Conservation (phyloP, 2,113 vertebrate genomes). For the Microcebus tavaratra region DNA sequence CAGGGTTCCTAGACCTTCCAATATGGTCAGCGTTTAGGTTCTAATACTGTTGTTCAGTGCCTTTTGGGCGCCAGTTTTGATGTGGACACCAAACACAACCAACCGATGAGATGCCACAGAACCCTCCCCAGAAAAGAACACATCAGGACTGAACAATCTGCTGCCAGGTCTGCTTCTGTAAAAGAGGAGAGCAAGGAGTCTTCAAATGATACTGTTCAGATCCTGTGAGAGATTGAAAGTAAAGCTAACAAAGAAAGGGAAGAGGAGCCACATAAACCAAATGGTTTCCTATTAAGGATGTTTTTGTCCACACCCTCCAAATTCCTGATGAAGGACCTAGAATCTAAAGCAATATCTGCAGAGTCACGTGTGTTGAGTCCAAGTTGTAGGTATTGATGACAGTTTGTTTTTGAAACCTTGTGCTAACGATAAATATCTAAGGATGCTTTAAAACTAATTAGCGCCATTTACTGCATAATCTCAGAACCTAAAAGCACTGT, state of each 20-base stretch:
- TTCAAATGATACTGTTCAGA: background rate
- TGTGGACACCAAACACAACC: background rate
- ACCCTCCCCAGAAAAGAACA: background rate
- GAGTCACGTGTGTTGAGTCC: background rate
- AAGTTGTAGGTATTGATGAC: background rate
- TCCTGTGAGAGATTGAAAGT: background rate
- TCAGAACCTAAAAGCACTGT: background rate
- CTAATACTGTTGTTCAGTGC: background rate
- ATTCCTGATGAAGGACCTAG: background rate
- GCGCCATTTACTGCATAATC: background rate
- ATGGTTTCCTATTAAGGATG: background rate
- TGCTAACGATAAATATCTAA: background rate
- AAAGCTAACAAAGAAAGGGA: background rate
- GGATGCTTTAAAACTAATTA: background rate
- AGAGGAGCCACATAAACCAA: background rate
- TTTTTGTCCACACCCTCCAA: background rate
- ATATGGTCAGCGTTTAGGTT: background rate
- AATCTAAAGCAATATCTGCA: background rate
- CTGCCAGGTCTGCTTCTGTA: background rate
- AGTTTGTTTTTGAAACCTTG: background rate
- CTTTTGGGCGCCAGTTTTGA: background rate
- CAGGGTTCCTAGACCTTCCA: background rate
- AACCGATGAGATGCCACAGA: background rate
- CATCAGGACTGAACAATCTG: background rate
- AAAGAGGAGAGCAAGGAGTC: background rate